Percentiles rank a stretch among this genome's conserved stretches.
phyloP scores from a whole-genome alignment of 2,113 vertebrate genomes.

The Rynchops niger region DNA sequence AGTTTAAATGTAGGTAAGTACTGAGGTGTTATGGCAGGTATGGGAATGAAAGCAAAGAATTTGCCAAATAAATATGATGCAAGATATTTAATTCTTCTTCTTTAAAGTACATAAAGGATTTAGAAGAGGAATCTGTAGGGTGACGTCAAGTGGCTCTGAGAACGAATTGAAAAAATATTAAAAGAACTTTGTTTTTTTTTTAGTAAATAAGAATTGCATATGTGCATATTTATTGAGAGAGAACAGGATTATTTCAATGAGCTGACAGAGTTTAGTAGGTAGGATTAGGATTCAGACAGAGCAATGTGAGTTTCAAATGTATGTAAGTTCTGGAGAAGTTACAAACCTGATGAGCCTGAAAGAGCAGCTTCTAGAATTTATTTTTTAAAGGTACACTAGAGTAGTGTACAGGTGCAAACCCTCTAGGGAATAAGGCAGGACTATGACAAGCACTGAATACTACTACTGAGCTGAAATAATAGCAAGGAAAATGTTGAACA shows the following conservation, averaged over 20 bases:
- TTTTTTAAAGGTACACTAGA: not conserved
- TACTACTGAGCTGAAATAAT: not conserved
- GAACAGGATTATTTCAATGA: not conserved
- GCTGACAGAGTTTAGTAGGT: not conserved
- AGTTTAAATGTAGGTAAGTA: conserved; percentile 1
- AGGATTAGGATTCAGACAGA: not conserved
- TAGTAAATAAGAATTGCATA: conserved; percentile 4
- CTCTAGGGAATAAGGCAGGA: not conserved
- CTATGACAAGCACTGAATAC: not conserved
- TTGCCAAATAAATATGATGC: not conserved
- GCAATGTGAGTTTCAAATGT: not conserved
- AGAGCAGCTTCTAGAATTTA: not conserved
- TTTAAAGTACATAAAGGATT: conserved; percentile 28
- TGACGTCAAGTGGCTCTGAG: not conserved
- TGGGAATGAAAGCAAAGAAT: not conserved
- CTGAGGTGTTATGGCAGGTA: not conserved
- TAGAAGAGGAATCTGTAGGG: not conserved
- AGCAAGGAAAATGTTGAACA: not conserved
- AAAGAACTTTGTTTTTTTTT: not conserved
- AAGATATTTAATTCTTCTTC: conserved; percentile 16
- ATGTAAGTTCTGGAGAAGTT: not conserved
- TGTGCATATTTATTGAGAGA: not conserved
- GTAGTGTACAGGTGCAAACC: not conserved
- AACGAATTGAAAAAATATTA: not conserved
- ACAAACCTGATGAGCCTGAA: not conserved